Evolutionary conservation across 2,797 vertebrate species (phyloP), one percentile per base, ranked within the genome.

Genomic region (Pterois miles): DNA sequence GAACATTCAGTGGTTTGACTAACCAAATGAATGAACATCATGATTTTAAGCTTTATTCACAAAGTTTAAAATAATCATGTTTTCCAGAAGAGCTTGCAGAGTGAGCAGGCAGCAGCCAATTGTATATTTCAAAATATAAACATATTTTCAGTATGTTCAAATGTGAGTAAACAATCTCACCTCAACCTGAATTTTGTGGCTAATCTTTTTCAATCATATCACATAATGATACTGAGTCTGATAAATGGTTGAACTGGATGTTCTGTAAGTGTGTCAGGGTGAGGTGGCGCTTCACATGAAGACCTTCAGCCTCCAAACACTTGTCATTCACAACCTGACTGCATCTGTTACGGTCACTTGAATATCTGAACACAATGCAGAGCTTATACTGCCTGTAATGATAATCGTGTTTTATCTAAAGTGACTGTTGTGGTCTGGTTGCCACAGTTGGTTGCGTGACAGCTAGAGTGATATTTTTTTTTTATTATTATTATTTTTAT

Each of bases 1-100:
- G 82, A 78, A 84, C 83, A 85, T 85, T 73, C 78, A 83, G 78
- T 0, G 72, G 75, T 79, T 81, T 66, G 54, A 83, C 70, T 38
- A 25, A 78, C 74, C 78, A 76, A 82, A 80, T 76, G 59, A 84
- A 77, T 72, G 73, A 65, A 52, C 60, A 64, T 66, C 25, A 40
- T 22, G 27, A 76, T 74, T 85, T 74, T 64, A 86, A 86, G 71
- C 50, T 71, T 73, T 31, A 78, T 80, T 71, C 36, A 69, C 22
- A 38, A 69, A 25, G 46, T 73, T 79, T 27, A 69, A 78, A 80
- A 74, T 73, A 67, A 78, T 82, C 18, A 58, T 11, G 9, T 78
- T 80, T 68, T 70, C 68, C 68, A 81, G 54, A 70, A 34, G 18
- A 63, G 58, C 40, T 23, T 56, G 64, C 13, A 38, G 14, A 34